Conservation (phyloP, 2,888 invertebrate species). For the Drosophila longiperda region DNA sequence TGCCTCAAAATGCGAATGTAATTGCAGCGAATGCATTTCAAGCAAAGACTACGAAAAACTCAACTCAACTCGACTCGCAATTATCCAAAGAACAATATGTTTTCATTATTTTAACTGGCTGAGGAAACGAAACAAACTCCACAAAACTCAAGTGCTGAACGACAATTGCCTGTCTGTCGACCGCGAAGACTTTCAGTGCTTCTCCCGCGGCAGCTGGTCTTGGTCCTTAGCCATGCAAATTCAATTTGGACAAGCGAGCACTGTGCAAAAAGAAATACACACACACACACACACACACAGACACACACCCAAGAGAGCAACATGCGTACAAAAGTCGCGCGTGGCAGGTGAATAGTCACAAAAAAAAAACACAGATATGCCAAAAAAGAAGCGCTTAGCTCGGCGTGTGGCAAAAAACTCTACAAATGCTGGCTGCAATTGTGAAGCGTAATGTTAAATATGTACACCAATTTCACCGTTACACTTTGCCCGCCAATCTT, state of each 20-base stretch:
- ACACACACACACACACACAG: slow-evolving; percentile 17
- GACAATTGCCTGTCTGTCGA: slow-evolving; percentile 60
- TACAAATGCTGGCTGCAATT: slow-evolving; percentile 71
- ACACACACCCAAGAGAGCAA: slow-evolving; percentile 31
- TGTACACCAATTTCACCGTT: slow-evolving; percentile 44
- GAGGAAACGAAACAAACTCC: not conserved
- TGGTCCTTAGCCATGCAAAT: slow-evolving; percentile 75
- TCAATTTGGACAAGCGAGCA: slow-evolving; percentile 64
- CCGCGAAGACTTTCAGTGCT: slow-evolving; percentile 18
- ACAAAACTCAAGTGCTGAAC: slow-evolving; percentile 44
- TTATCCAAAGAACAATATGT: slow-evolving; percentile 36
- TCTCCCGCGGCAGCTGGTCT: slow-evolving; percentile 53
- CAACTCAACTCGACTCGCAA: not conserved
- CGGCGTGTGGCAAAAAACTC: slow-evolving; percentile 31
- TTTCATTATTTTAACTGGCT: slow-evolving; percentile 64
- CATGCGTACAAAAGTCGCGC: slow-evolving; percentile 75
- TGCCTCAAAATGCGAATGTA: slow-evolving; percentile 76
- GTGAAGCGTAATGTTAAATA: slow-evolving; percentile 65
- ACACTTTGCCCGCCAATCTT: not conserved
- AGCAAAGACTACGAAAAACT: slow-evolving; percentile 26
- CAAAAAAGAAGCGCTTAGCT: slow-evolving; percentile 31
- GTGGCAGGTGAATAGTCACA: slow-evolving; percentile 60
- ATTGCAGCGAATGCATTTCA: slow-evolving; percentile 57
- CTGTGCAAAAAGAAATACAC: slow-evolving; percentile 7
- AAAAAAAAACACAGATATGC: slow-evolving; percentile 6